Base-by-base conservation (phyloP, 2,888 invertebrate genomes). In the Caenorhabditis becei region DNA sequence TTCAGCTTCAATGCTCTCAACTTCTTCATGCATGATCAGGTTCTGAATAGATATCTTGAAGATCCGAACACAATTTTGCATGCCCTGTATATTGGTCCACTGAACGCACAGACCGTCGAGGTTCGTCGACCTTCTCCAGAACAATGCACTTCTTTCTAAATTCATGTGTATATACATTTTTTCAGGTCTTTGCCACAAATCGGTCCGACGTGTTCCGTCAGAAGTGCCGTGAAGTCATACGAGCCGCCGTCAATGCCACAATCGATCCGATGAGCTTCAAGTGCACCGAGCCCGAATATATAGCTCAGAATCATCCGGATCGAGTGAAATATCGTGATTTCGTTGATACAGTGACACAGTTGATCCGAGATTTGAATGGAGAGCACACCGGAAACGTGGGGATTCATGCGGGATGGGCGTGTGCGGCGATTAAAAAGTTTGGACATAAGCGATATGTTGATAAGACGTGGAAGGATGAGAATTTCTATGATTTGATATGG, bases 401-500 rank as follows among this genome's bases (percentile, higher is more conserved):
- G 47, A 70, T 84, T 32, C 77, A 80, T 32, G 56, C 72, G 0
- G 80, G 83, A 18, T 87, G 87, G 87, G 87, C 85, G 14, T 82
- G 65, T 53, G 83, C 84, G 1, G 87, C 87, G n/a, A 75, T 87
- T 7, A 85, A 87, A 67, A 87, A 86, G 67, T 86, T 79, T 59
- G 80, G 81, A 14, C 79, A 83, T 37, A 84, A 82, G 59, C 53
- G 82, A 23, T 87, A 84, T 58, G 69, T 77, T 5, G 85, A 87
- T 41, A 83, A 84, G 83, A 85, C 85, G 20, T 85, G 84, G 82
- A 74, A 69, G 23, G 70, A 81, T 32, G 88, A 88, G 69, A 83
- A 87, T 26, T 82, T 83, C 23, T 82, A 86, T 67, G 89, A 89
- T 63, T 54, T 89, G 26, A 66, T 85, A 7, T 85, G 83, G 82